These are phyloP conservation scores for Bellardia bayeri DNA, from an alignment of 2,888 invertebrate species.

Conservation along the genomic window DNA sequence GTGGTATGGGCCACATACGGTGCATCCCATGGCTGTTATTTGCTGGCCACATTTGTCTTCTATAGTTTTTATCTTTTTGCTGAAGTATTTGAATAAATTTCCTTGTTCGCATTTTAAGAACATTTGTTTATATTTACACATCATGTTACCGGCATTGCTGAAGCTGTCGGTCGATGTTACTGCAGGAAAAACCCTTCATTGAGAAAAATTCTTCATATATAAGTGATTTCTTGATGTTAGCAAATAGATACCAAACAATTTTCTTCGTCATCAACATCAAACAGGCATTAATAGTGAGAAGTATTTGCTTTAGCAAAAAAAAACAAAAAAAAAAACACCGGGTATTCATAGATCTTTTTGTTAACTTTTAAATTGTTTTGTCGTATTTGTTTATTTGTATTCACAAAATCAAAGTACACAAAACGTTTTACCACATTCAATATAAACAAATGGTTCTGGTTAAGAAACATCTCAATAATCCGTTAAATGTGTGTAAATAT, in stretches of 20 bases:
- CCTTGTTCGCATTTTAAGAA: background rate
- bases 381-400: constrained; percentile 25
- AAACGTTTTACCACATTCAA: constrained; percentile 36
- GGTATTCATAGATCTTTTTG: constrained; percentile 38
- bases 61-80: background rate
- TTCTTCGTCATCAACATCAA: constrained; percentile 6
- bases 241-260: constrained; percentile 48
- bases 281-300: background rate
- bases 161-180: constrained; percentile 27
- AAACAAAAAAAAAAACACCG: too few species aligned
- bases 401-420: constrained; percentile 20
- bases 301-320: constrained; percentile 27
- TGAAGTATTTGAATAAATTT: background rate
- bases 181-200: constrained; percentile 33
- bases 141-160: constrained; percentile 1
- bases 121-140: constrained; percentile 10
- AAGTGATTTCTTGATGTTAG: constrained; percentile 31
- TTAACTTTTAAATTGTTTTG: constrained; percentile 1
- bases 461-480: constrained; percentile 79
- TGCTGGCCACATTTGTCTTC: background rate
- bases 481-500: constrained; percentile 83
- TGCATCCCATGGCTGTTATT: background rate
- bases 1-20: background rate
- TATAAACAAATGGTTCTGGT: constrained; percentile 48
- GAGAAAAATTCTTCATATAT: constrained; percentile 30